These are phyloP conservation scores for Torymus aiolomorphi DNA, from an alignment of 2,888 invertebrate genomes.

Conservation along the genomic window DNA sequence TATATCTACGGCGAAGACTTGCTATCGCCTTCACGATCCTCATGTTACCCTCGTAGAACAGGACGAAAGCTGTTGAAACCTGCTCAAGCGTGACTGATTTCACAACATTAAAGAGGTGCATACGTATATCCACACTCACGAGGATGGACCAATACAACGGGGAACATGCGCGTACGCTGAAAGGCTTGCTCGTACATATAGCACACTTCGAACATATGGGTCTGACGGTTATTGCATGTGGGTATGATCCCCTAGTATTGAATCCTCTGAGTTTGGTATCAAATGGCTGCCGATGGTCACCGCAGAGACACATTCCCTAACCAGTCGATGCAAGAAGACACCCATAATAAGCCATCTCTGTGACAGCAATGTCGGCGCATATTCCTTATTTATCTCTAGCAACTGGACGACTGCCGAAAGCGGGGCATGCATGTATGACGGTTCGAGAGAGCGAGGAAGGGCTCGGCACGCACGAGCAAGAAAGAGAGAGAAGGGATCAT, in stretches of 20 bases:
- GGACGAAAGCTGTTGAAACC: constrained; percentile 67
- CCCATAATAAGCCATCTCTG: constrained; percentile 10
- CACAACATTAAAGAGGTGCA: neutral
- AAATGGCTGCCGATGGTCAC: constrained; percentile 65
- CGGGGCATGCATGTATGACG: neutral
- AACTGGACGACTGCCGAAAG: neutral
- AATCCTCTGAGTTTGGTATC: constrained; percentile 69
- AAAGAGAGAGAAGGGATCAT: neutral
- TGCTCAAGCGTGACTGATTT: constrained; percentile 67
- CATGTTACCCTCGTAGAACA: constrained; percentile 67
- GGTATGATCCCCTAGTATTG: constrained; percentile 66
- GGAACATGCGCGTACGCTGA: too few relatives aligned
- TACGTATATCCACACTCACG: neutral
- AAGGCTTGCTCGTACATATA: too few relatives aligned
- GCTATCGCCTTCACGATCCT: constrained; percentile 49
- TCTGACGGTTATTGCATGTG: neutral
- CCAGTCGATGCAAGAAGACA: constrained; percentile 5
- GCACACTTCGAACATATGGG: too few relatives aligned
- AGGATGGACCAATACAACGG: too few relatives aligned
- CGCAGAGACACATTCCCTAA: neutral
- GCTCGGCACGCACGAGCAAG: constrained; percentile 7
- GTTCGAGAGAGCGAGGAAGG: neutral
- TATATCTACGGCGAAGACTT: neutral
- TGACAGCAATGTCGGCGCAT: too few relatives aligned
- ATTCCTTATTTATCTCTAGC: too few relatives aligned